Percentiles rank a stretch among this genome's conserved stretches.
Evolutionary conservation across 2,888 invertebrate genomes (phyloP).

Genomic region (Caenorhabditis sp.): DNA sequence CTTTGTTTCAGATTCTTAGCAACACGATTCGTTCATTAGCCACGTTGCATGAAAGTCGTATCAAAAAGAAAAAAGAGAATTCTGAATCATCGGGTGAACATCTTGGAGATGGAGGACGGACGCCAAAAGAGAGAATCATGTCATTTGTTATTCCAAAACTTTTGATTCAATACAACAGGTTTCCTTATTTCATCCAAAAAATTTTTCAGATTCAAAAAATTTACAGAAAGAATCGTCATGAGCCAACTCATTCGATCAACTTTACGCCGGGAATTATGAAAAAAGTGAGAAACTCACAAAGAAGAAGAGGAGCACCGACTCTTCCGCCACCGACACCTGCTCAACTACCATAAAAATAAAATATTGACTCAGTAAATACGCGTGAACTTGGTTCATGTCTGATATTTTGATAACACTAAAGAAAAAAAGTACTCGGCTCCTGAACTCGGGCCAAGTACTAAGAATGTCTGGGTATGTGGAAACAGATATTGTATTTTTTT

Average conservation of each 20-base stretch:
- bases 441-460: too few relatives aligned
- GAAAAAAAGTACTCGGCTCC: too few relatives aligned
- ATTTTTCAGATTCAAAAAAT: not conserved
- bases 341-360: not conserved
- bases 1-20: not conserved
- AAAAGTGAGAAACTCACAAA: not conserved
- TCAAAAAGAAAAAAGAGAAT: not conserved
- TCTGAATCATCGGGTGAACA: not conserved
- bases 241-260: not conserved
- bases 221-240: not conserved
- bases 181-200: not conserved
- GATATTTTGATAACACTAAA: too few relatives aligned
- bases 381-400: too few relatives aligned
- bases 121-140: not conserved
- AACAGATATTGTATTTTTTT: too few relatives aligned
- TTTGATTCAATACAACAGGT: conserved; percentile 5
- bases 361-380: not conserved
- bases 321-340: not conserved
- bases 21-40: conserved; percentile 6
- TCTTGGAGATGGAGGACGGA: not conserved
- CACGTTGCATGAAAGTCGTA: not conserved
- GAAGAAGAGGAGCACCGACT: not conserved
- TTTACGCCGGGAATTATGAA: conserved; percentile 2
- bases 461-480: too few relatives aligned
- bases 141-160: not conserved